Evolutionary conservation across 2,888 invertebrate species (phyloP), one percentile per base, ranked within the genome.

Genomic region (Rhingia campestris): DNA sequence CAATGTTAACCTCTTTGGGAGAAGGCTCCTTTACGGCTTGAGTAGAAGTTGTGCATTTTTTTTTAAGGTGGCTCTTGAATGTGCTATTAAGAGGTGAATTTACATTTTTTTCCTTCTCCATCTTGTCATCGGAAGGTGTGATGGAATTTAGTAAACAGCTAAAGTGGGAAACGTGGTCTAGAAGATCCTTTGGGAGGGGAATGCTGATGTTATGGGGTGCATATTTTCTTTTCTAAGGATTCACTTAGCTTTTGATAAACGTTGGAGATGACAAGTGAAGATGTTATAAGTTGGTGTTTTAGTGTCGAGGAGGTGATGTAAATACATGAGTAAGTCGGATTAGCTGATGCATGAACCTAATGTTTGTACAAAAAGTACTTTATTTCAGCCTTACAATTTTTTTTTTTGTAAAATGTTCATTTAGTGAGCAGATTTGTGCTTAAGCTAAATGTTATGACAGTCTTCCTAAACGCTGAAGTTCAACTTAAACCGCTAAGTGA

Each of bases 41-140:
- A 30, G 30, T 49, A 14, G 12, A 12, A 32, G 56, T 63, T 75
- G 45, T 56, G 45, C 33, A 43, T 22, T 22, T 22, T 59, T 79
- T 69, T 64, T 70, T 37, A 37, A 39, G 58, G 33, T 61, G 37
- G 32, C 39, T 54, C 33, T 41, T 54, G 30, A 58, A 74, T 54
- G 74, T 12, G 54, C 45, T 63, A 54, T 63, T 73, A 61, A 63
- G 54, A 54, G 37, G 37, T 54, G 32, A 54, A 54, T 54, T 73
- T 63, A 12, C n/a, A 47, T 63, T 63, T 49, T 59, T 61, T 51
- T 12, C 22, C 14, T 12, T 47, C 37, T 6, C 37, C 32, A 22
- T 22, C 22, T 22, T 22, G 22, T 30, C 49, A 49, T 22, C 35
- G 37, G 32, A 53, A 75, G 66, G 58, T 75, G 58, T 75, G 75